A percentile compares a stretch with the other conserved stretches of the same genome.
phyloP scores from a whole-genome alignment of 1,140 invertebrate species.

The Meloidogyne floridensis region DNA sequence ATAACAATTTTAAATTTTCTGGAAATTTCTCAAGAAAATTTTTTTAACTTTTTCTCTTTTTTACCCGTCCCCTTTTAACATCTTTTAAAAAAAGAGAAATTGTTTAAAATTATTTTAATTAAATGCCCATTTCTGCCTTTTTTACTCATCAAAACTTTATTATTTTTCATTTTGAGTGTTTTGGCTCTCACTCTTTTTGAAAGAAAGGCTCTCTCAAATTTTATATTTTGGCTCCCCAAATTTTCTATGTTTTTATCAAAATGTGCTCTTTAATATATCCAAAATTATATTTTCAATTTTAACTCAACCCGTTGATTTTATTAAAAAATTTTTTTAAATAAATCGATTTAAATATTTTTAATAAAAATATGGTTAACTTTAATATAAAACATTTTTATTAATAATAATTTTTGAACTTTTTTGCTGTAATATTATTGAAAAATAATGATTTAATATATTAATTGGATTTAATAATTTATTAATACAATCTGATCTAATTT shows the following conservation, averaged over 20 bases:
- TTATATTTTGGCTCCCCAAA: not conserved
- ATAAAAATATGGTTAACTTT: too few relatives aligned
- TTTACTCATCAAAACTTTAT: not conserved
- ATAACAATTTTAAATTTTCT: too few relatives aligned
- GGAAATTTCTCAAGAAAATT: not conserved
- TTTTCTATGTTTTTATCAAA: not conserved
- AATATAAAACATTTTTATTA: too few relatives aligned
- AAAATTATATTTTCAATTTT: not conserved
- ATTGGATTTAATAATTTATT: too few relatives aligned
- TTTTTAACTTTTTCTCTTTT: not conserved
- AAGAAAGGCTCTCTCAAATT: not conserved
- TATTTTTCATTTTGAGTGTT: not conserved
- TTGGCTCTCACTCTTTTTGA: not conserved
- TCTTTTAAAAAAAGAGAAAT: not conserved
- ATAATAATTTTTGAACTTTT: too few relatives aligned
- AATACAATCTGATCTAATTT: too few relatives aligned
- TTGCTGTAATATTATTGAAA: too few relatives aligned
- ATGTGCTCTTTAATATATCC: not conserved
- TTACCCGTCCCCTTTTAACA: not conserved
- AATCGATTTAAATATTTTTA: too few relatives aligned
- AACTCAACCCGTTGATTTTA: too few relatives aligned
- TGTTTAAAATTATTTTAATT: not conserved
- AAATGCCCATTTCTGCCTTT: not conserved
- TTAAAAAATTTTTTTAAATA: too few relatives aligned
- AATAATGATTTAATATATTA: too few relatives aligned